Evolutionary conservation across 2,888 invertebrate genomes (phyloP).

Genomic region (Coleophora flavipennella): DNA sequence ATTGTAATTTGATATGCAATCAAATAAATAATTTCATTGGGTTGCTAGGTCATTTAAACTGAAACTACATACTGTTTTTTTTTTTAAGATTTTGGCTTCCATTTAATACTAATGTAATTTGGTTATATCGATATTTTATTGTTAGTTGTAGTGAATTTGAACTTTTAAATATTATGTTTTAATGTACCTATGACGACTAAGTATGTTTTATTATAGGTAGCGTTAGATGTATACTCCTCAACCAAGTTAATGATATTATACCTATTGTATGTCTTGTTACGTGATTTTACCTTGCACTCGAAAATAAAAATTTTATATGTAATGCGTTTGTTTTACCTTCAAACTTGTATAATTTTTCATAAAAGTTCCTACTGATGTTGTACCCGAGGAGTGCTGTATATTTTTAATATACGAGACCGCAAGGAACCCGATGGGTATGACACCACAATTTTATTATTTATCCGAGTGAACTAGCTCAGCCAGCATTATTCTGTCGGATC

Average conservation of each 20-base stretch:
- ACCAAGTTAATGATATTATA: slow-evolving; percentile 37
- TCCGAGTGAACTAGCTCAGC: too few species aligned
- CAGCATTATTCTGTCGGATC: too few species aligned
- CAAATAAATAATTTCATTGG: slow-evolving; percentile 24
- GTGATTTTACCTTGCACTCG: slow-evolving; percentile 50
- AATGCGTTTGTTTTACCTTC: slow-evolving; percentile 19
- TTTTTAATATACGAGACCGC: too few species aligned
- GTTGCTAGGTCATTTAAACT: slow-evolving; percentile 28
- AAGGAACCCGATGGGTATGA: too few species aligned
- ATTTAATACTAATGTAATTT: slow-evolving; percentile 15
- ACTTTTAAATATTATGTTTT: neutral
- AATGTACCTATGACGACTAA: neutral
- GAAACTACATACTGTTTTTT: slow-evolving; percentile 18
- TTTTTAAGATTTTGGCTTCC: slow-evolving; percentile 41
- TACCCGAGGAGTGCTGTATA: too few species aligned
- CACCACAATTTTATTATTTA: too few species aligned
- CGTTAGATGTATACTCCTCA: slow-evolving; percentile 22
- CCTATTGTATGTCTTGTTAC: slow-evolving; percentile 59
- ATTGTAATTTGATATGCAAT: slow-evolving; percentile 44
- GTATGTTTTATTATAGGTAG: too few species aligned
- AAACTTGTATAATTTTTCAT: too few species aligned
- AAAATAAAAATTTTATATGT: slow-evolving; percentile 62
- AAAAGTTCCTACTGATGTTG: too few species aligned
- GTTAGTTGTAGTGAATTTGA: slow-evolving; percentile 2
- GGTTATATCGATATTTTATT: slow-evolving; percentile 2